Percentiles rank a stretch among this genome's conserved stretches.
These are phyloP conservation scores for Folsomia manolachei DNA, from an alignment of 2,888 invertebrate species.

Conservation along the genomic window DNA sequence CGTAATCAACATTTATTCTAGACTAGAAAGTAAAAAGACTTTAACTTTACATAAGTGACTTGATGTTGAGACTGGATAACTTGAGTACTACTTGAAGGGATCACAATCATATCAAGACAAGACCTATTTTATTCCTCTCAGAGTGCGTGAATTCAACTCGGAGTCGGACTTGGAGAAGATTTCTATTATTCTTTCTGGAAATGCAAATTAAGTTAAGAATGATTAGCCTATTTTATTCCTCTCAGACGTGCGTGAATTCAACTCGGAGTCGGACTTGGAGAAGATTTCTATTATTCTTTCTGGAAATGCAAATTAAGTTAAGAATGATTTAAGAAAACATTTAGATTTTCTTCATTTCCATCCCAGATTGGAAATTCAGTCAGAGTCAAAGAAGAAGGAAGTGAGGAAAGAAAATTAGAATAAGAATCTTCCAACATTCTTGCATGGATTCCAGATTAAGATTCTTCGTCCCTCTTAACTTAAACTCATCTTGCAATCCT, in stretches of 20 bases:
- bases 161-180: neutral
- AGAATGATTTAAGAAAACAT: slow-evolving; percentile 19
- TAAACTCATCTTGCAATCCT: no score
- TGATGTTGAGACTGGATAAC: neutral
- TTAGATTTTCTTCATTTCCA: slow-evolving; percentile 12
- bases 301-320: slow-evolving; percentile 16
- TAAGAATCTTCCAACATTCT: neutral
- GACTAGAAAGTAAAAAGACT: no score
- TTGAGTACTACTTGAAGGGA: neutral
- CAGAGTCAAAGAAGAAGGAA: neutral
- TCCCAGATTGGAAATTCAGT: neutral
- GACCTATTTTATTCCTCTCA: no score
- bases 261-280: neutral
- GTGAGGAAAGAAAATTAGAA: neutral
- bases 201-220: slow-evolving; percentile 17
- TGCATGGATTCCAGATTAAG: neutral
- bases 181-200: slow-evolving; percentile 11
- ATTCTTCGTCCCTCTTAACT: neutral
- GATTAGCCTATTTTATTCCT: no score
- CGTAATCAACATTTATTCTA: no score
- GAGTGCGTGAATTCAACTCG: neutral
- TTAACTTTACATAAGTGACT: neutral
- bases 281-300: slow-evolving; percentile 13
- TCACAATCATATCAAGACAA: no score
- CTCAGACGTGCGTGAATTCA: neutral